These are phyloP conservation scores for Tarsius wallacei DNA, from an alignment of 2,797 vertebrate species.

Conservation along the genomic window DNA sequence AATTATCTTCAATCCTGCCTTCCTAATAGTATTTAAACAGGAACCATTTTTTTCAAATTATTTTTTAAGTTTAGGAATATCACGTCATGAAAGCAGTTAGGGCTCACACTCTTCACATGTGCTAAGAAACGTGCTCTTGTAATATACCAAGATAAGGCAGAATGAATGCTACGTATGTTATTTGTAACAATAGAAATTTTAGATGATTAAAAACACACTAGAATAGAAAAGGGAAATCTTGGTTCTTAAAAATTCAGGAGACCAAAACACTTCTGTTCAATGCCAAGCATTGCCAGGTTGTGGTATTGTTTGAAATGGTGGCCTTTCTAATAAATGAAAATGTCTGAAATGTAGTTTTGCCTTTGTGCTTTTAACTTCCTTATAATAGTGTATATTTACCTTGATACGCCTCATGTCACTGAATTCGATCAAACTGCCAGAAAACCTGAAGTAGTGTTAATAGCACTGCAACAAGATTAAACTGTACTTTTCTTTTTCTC, in stretches of 20 bases:
- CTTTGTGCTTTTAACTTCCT: neutral
- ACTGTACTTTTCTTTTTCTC: neutral
- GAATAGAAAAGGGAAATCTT: neutral
- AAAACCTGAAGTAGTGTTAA: neutral
- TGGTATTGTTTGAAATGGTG: neutral
- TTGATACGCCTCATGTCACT: too few relatives aligned
- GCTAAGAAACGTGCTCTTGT: neutral
- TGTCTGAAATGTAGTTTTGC: neutral
- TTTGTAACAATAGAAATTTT: neutral
- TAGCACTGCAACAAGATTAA: neutral
- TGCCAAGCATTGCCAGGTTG: neutral
- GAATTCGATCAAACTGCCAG: neutral
- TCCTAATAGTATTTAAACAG: conserved; percentile 35
- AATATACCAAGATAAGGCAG: neutral
- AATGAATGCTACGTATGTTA: neutral
- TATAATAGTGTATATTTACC: neutral
- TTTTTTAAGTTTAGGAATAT: neutral
- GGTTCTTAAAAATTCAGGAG: conserved; percentile 5
- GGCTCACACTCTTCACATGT: neutral
- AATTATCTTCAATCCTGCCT: neutral
- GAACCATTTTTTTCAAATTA: neutral
- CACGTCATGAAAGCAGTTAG: neutral
- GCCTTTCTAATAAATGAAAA: neutral
- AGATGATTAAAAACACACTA: neutral
- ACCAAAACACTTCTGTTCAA: neutral